Base-by-base conservation (phyloP, 2,888 invertebrate species). In the Anticlea derivata region DNA sequence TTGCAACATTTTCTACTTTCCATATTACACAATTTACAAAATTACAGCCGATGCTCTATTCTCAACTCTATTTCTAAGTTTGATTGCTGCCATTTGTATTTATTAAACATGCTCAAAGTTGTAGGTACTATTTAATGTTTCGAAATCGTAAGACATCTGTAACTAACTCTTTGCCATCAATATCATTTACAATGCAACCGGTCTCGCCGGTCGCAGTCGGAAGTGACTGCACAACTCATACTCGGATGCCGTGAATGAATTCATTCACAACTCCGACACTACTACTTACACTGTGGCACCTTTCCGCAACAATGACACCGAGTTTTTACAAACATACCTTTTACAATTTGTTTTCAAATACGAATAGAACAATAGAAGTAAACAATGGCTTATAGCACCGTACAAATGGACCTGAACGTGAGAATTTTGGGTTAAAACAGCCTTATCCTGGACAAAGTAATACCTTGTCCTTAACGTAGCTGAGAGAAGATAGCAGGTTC, bases 331-430 rank as follows among this genome's bases (percentile, higher is more conserved):
- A 72, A 66, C 63, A 34, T 34, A 35, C 31, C 31, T 41, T 63
- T 66, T 73, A 63, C 68, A 70, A 70, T 70, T 74, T 86, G 80
- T 86, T 86, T 86, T 83, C 78, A 71, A 61, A 80, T 76, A 82
- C 78, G 71, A 61, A 80, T 76, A 82, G 83, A 86, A 86, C 84
- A 86, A 87, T 83, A 71, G 75, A 60, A 58, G 77, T 77, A 80
- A 84, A 86, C 84, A 83, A 79, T 77, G 78, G 80, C 82, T 82
- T 83, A 83, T 82, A 75, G 75, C 80, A 83, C 75, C 82, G 84
- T 83, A 87, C 85, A 83, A 85, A 12, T 82, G 70, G 78, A 68
- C 74, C 71, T 69, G 76, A 80, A 87, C 89, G 89, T 89, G 89
- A 89, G 89, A 89, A 86, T 80, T 78, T 82, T 70, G 78, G 78